Evolutionary conservation across 2,888 invertebrate genomes (phyloP).

Genomic region (Diarsia rubi): DNA sequence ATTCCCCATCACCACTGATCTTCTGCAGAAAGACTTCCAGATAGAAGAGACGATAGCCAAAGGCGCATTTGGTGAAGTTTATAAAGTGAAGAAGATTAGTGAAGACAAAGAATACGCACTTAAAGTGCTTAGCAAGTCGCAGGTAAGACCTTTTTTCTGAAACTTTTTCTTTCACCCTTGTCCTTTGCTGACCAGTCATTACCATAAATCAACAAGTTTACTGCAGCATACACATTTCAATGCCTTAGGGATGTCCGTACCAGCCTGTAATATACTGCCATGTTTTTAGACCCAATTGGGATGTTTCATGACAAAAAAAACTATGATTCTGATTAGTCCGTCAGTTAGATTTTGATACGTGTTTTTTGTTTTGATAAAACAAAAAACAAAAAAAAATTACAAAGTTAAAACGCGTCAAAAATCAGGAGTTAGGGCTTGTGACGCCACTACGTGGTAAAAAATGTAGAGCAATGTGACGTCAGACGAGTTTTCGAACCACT

Average conservation of each 20-base stretch:
- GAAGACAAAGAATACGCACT: constrained; percentile 94
- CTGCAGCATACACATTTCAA: neutral
- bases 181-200: neutral
- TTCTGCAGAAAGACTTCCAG: constrained; percentile 91
- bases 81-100: constrained; percentile 93
- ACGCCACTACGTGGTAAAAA: too few relatives aligned
- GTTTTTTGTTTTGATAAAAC: too few relatives aligned
- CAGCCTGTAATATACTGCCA: neutral
- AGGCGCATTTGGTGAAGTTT: constrained; percentile 97
- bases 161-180: neutral
- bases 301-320: too few relatives aligned
- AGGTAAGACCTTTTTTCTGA: constrained; percentile 86
- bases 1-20: constrained; percentile 93
- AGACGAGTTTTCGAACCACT: too few relatives aligned
- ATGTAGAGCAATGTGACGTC: too few relatives aligned
- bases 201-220: neutral
- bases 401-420: too few relatives aligned
- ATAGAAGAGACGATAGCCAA: constrained; percentile 94
- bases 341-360: too few relatives aligned
- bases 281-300: too few relatives aligned
- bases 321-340: too few relatives aligned
- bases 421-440: too few relatives aligned
- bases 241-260: neutral
- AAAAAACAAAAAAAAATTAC: too few relatives aligned
- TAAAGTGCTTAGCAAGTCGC: constrained; percentile 95